A percentile compares a stretch with the other conserved stretches of the same genome.
phyloP scores from a whole-genome alignment of 2,113 vertebrate genomes.

The Haliaeetus leucogaster region DNA sequence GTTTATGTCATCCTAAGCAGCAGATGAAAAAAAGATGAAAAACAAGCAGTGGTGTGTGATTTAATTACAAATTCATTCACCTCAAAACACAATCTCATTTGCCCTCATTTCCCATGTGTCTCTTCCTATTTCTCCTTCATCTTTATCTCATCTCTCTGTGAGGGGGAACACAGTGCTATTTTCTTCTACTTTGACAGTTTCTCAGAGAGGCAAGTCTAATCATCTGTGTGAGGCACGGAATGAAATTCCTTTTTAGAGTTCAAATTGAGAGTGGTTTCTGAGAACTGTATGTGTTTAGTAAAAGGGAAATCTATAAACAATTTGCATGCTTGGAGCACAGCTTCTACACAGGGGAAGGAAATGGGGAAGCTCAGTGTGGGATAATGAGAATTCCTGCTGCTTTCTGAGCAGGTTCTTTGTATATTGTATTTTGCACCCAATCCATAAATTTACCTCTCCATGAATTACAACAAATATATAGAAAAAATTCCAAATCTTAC shows the following conservation, averaged over 20 bases:
- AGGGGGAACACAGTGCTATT: background rate
- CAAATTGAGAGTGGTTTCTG: background rate
- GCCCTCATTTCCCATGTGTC: background rate
- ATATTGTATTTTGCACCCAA: background rate
- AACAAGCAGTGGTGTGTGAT: background rate
- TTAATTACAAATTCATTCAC: background rate
- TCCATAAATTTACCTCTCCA: background rate
- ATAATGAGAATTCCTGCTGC: background rate
- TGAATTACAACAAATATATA: background rate
- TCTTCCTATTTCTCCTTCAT: background rate
- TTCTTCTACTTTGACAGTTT: background rate
- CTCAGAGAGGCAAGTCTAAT: background rate
- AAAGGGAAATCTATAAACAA: background rate
- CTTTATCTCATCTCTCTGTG: background rate
- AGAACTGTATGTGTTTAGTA: background rate
- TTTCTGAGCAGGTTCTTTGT: background rate
- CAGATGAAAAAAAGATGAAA: background rate
- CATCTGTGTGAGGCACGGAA: background rate
- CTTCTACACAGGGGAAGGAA: background rate
- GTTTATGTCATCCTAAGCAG: background rate
- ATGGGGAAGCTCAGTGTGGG: background rate
- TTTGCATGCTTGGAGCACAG: background rate
- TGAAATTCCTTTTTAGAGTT: background rate
- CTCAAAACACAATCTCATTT: background rate
- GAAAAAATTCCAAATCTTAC: background rate